These are phyloP conservation scores for Troglohyphantes excavatus DNA, from an alignment of 2,888 invertebrate genomes.

Conservation along the genomic window DNA sequence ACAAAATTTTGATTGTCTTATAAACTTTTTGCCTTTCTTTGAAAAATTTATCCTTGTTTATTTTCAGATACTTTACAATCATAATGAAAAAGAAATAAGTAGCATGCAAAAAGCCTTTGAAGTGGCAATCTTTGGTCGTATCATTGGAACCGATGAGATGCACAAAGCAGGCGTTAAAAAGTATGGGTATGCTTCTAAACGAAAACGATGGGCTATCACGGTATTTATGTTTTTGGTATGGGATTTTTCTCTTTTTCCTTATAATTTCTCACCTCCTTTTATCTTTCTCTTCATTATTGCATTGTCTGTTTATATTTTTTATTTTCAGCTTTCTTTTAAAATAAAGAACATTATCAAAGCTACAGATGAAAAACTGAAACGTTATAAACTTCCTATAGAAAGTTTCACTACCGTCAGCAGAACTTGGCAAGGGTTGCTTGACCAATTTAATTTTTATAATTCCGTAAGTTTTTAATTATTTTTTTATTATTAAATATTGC, in stretches of 20 bases:
- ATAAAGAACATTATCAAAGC: conserved; percentile 3
- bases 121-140: conserved; percentile 60
- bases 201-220: not conserved
- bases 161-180: conserved; percentile 62
- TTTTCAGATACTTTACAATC: conserved; percentile 44
- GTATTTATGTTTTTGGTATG: conserved; percentile 20
- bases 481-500: not conserved
- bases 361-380: not conserved
- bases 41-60: no score
- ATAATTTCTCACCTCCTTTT: no score
- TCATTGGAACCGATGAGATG: conserved; percentile 55
- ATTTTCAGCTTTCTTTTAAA: conserved; percentile 33
- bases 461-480: conserved; percentile 8
- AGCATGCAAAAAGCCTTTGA: conserved; percentile 62
- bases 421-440: conserved; percentile 8
- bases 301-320: not conserved
- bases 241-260: not conserved
- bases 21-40: no score
- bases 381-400: conserved; percentile 21
- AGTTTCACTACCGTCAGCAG: not conserved
- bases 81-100: conserved; percentile 57
- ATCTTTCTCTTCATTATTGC: no score
- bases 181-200: conserved; percentile 47
- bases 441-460: conserved; percentile 8
- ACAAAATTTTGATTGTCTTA: no score